Evolutionary conservation across 2,888 invertebrate genomes (phyloP).

Genomic region (Sesia bembeciformis): DNA sequence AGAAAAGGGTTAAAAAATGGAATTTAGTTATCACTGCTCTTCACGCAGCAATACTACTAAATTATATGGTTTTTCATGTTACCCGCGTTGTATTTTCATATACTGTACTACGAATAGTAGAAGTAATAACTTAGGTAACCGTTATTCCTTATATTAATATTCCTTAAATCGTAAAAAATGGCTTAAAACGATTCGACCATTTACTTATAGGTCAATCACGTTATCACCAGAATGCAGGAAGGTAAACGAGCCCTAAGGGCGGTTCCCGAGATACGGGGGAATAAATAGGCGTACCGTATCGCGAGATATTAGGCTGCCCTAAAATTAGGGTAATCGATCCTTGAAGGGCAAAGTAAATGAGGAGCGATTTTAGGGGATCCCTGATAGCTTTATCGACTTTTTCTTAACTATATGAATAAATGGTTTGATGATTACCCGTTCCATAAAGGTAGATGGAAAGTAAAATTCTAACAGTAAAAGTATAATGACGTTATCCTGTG

Average conservation of each 20-base stretch:
- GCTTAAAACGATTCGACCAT: slow-evolving; percentile 4
- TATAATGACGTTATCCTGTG: too few species aligned
- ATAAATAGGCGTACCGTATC: slow-evolving; percentile 26
- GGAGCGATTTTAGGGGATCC: slow-evolving; percentile 24
- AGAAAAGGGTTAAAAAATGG: too few species aligned
- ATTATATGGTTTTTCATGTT: too few species aligned
- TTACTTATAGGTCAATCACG: slow-evolving; percentile 37
- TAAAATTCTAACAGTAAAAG: too few species aligned
- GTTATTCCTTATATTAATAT: too few species aligned
- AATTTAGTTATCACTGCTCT: too few species aligned
- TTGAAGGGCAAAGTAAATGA: slow-evolving; percentile 28
- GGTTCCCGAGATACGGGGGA: slow-evolving; percentile 15
- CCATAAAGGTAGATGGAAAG: too few species aligned
- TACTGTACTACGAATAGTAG: too few species aligned
- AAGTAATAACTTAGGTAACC: too few species aligned
- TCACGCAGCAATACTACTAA: too few species aligned
- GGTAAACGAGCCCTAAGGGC: slow-evolving; percentile 26
- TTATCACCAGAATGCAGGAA: slow-evolving; percentile 22
- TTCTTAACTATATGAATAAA: background rate
- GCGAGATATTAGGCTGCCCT: slow-evolving; percentile 19
- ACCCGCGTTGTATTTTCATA: too few species aligned
- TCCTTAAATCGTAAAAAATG: background rate
- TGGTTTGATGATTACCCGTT: background rate
- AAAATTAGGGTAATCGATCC: slow-evolving; percentile 33
- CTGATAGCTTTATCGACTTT: slow-evolving; percentile 36